A percentile compares a stretch with the other conserved stretches of the same genome.
Conservation (phyloP, 2,797 vertebrate genomes). For the Thamnophis elegans region DNA sequence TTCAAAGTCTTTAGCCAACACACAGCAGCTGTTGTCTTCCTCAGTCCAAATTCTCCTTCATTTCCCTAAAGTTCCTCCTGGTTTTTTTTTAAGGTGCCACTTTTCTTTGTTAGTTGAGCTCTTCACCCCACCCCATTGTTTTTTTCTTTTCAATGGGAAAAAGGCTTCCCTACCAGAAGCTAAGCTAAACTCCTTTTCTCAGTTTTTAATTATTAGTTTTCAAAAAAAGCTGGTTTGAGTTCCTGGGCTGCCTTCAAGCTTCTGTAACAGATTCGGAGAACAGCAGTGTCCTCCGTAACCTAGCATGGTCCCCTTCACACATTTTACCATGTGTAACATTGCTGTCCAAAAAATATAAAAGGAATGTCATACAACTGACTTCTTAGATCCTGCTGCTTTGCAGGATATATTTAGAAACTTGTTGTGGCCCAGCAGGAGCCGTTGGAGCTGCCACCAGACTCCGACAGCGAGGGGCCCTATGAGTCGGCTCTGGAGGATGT, state of each 20-base stretch:
- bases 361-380: background rate
- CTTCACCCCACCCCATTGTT: background rate
- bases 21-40: background rate
- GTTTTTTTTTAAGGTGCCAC: background rate
- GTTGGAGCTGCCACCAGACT: too few species aligned
- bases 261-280: background rate
- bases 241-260: background rate
- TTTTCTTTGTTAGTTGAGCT: background rate
- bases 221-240: background rate
- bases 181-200: background rate
- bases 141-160: background rate
- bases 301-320: background rate
- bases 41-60: background rate
- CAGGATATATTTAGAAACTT: background rate
- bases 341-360: background rate
- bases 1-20: background rate
- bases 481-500: too few species aligned
- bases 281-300: background rate
- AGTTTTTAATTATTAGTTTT: background rate
- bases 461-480: too few species aligned
- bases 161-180: background rate
- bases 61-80: background rate
- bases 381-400: background rate
- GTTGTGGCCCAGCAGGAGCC: too few species aligned
- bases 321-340: background rate